A percentile compares a stretch with the other conserved stretches of the same genome.
Conservation (phyloP, 2,797 vertebrate genomes). For the Labroides dimidiatus region DNA sequence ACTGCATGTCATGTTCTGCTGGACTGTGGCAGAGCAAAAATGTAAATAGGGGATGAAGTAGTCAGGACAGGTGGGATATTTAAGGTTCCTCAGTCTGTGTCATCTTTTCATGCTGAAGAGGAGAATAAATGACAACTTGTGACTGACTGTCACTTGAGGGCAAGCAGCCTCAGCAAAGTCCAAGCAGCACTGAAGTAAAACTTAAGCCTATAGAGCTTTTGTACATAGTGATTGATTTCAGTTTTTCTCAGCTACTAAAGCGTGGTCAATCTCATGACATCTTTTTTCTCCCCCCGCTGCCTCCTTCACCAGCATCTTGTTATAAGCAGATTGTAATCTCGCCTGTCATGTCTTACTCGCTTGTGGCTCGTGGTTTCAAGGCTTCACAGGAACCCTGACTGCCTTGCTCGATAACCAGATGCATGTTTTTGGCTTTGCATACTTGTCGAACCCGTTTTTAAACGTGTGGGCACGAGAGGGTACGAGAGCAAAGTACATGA, state of each 20-base stretch:
- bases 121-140: constrained; percentile 49
- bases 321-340: constrained; percentile 65
- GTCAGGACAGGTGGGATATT: constrained; percentile 35
- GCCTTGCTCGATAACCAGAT: constrained; percentile 74
- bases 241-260: constrained; percentile 36
- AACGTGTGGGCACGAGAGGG: constrained; percentile 77
- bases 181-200: constrained; percentile 39
- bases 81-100: constrained; percentile 47
- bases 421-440: constrained; percentile 79
- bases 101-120: constrained; percentile 43
- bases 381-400: constrained; percentile 51
- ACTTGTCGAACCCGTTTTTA: constrained; percentile 83
- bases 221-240: constrained; percentile 36
- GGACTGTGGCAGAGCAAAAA: constrained; percentile 6
- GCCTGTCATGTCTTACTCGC: constrained; percentile 50
- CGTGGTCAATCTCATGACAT: constrained; percentile 40
- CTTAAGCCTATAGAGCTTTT: constrained; percentile 20
- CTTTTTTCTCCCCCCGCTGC: constrained; percentile 19
- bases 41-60: constrained; percentile 33
- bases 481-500: constrained; percentile 54
- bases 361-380: constrained; percentile 57
- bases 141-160: constrained; percentile 36
- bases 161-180: constrained; percentile 29
- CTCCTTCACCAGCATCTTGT: constrained; percentile 45
- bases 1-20: constrained; percentile 39